Conservation (phyloP, 2,888 invertebrate species). For the Harmothoe impar region DNA sequence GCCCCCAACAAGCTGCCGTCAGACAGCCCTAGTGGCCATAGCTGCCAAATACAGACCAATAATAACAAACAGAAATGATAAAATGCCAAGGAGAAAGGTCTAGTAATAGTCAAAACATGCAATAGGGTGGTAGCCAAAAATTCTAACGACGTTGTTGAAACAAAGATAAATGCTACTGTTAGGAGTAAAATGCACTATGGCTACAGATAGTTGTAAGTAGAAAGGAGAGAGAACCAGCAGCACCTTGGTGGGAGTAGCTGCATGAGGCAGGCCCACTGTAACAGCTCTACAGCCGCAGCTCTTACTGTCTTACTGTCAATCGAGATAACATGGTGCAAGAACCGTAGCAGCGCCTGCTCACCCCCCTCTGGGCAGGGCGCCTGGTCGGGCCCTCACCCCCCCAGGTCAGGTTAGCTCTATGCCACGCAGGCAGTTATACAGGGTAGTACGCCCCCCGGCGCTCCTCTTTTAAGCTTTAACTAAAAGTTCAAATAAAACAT, state of each 20-base stretch:
- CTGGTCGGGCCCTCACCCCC: too few species aligned
- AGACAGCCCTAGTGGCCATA: not conserved
- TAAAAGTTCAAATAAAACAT: constrained; percentile 12
- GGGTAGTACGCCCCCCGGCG: not conserved
- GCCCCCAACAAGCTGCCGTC: not conserved
- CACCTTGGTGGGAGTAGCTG: not conserved
- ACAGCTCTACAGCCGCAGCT: not conserved
- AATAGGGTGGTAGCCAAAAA: constrained; percentile 39
- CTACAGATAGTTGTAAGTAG: not conserved
- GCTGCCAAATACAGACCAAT: constrained; percentile 1
- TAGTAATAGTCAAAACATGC: constrained; percentile 54
- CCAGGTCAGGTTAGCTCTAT: constrained; percentile 12
- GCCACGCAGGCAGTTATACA: not conserved
- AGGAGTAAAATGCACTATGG: constrained; percentile 21
- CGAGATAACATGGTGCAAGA: constrained; percentile 62
- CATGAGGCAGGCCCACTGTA: too few species aligned
- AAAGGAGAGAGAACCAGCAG: constrained; percentile 1
- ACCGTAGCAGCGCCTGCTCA: not conserved
- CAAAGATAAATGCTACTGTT: not conserved
- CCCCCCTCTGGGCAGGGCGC: too few species aligned
- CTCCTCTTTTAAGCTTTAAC: constrained; percentile 22
- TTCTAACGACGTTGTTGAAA: not conserved
- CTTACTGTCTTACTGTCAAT: not conserved
- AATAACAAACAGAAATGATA: constrained; percentile 6
- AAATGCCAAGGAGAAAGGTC: not conserved